These are phyloP conservation scores for Neodon shergylaensis DNA, from an alignment of 2,113 vertebrate species.

Conservation along the genomic window DNA sequence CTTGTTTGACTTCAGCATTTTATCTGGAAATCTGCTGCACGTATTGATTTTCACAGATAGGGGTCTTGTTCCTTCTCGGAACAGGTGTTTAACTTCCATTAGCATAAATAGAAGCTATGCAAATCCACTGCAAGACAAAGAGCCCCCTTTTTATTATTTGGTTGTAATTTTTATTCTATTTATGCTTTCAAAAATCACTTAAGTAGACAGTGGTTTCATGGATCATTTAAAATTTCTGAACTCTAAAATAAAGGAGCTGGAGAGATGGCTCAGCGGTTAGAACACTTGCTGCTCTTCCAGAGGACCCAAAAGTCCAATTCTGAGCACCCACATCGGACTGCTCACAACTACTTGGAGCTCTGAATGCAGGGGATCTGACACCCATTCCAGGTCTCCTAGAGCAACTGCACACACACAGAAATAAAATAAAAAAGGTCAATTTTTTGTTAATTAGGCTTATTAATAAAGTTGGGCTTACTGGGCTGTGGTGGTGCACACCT, in stretches of 20 bases:
- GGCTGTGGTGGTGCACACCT: too few relatives aligned
- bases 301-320: not conserved
- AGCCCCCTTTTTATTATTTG: slow-evolving; percentile 50
- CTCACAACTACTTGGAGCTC: not conserved
- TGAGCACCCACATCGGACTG: too few relatives aligned
- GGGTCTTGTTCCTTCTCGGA: slow-evolving; percentile 84
- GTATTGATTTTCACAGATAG: slow-evolving; percentile 87
- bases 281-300: too few relatives aligned
- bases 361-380: not conserved
- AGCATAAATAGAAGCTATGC: slow-evolving; percentile 82
- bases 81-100: slow-evolving; percentile 81
- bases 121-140: slow-evolving; percentile 71
- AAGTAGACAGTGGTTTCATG: not conserved
- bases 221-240: slow-evolving; percentile 31
- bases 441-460: too few relatives aligned
- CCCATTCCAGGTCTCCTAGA: not conserved
- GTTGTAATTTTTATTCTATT: slow-evolving; percentile 53
- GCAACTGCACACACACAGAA: not conserved
- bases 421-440: not conserved
- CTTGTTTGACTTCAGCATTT: slow-evolving; percentile 82
- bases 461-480: too few relatives aligned
- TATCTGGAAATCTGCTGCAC: slow-evolving; percentile 83
- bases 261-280: not conserved
- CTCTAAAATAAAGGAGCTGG: not conserved
- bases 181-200: slow-evolving; percentile 47